phyloP scores from a whole-genome alignment of 2,113 vertebrate genomes.

The Camelus bactrianus region DNA sequence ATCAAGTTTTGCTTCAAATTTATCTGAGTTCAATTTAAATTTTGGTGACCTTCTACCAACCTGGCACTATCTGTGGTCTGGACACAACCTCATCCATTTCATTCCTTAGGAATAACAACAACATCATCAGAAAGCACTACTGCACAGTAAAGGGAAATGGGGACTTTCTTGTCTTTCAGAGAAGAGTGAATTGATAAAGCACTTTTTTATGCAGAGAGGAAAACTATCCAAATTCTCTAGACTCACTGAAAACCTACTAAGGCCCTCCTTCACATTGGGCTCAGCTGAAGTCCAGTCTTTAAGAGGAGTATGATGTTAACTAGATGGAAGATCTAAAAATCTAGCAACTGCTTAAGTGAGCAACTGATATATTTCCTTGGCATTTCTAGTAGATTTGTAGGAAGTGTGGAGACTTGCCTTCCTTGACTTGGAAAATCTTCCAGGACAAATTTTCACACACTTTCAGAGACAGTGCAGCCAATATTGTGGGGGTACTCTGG shows the following conservation, averaged over 20 bases:
- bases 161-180: background rate
- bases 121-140: background rate
- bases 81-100: background rate
- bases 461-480: background rate
- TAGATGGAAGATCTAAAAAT: background rate
- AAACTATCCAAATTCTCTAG: conserved; percentile 4
- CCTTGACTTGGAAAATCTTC: background rate
- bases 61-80: background rate
- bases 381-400: background rate
- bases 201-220: background rate
- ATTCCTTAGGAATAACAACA: background rate
- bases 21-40: background rate
- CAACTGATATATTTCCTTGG: background rate
- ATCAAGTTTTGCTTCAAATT: background rate
- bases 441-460: background rate
- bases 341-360: background rate
- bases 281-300: background rate
- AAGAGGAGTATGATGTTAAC: background rate
- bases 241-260: background rate
- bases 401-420: background rate
- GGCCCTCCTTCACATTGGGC: background rate
- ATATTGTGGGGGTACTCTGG: background rate
- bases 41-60: background rate
- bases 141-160: background rate
- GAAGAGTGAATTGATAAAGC: background rate